These are phyloP conservation scores for Guaruba guarouba DNA, from an alignment of 2,113 vertebrate species.

Conservation along the genomic window DNA sequence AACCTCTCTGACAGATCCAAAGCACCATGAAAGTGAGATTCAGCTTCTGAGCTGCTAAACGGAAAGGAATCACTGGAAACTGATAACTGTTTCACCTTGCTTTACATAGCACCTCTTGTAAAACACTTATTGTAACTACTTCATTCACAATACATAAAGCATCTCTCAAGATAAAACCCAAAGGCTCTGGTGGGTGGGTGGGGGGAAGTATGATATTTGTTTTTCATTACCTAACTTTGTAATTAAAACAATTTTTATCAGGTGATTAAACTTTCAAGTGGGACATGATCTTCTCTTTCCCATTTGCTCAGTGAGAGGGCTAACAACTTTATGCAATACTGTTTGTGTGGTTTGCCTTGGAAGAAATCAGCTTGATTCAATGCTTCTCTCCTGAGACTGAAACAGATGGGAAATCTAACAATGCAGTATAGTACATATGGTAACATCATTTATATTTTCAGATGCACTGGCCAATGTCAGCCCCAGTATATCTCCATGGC, in stretches of 20 bases:
- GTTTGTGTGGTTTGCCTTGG: conserved; percentile 8
- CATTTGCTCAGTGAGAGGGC: not conserved
- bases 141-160: not conserved
- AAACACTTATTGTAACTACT: not conserved
- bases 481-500: not conserved
- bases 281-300: not conserved
- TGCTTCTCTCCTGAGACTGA: not conserved
- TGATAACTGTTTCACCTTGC: not conserved
- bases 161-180: not conserved
- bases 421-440: not conserved
- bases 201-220: not conserved
- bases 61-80: not conserved
- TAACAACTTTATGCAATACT: not conserved
- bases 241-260: not conserved
- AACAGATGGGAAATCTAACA: conserved; percentile 39
- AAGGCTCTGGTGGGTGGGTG: not conserved
- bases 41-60: not conserved
- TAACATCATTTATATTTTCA: not conserved
- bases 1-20: not conserved
- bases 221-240: not conserved
- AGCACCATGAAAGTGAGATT: not conserved
- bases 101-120: not conserved
- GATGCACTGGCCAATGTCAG: not conserved
- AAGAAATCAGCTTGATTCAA: conserved; percentile 14
- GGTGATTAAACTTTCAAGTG: not conserved